These are phyloP conservation scores for Melanostigma gelatinosum DNA, from an alignment of 2,113 vertebrate species.

Conservation along the genomic window DNA sequence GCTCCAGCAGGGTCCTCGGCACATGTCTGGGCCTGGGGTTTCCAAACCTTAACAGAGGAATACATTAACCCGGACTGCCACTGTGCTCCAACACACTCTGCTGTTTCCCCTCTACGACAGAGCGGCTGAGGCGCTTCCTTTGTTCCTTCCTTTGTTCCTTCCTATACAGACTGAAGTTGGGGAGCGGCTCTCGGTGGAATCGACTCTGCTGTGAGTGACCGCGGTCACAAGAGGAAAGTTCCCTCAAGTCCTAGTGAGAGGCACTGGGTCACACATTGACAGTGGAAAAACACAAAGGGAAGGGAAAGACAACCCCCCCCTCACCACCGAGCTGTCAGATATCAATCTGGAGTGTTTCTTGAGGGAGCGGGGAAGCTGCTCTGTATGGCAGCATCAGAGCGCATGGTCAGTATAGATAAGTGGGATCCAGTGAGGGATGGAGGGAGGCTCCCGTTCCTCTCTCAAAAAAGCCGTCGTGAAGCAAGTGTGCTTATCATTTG, in stretches of 20 bases:
- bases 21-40: constrained; percentile 49
- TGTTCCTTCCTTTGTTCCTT: constrained; percentile 12
- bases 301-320: constrained; percentile 36
- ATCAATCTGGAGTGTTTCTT: constrained; percentile 73
- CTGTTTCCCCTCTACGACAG: constrained; percentile 33
- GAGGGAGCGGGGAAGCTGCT: constrained; percentile 60
- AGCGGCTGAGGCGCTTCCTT: constrained; percentile 29
- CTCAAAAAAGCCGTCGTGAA: background rate
- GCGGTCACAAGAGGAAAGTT: constrained; percentile 19
- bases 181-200: background rate
- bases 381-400: constrained; percentile 73
- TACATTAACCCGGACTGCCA: constrained; percentile 57
- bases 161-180: constrained; percentile 29
- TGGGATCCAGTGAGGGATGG: constrained; percentile 57
- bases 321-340: constrained; percentile 47
- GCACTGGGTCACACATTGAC: constrained; percentile 47
- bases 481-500: background rate
- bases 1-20: constrained; percentile 57
- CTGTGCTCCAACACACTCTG: constrained; percentile 19
- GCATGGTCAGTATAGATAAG: constrained; percentile 75
- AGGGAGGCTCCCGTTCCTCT: constrained; percentile 30
- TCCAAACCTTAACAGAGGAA: constrained; percentile 53
- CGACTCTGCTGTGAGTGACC: constrained; percentile 17
- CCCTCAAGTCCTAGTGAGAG: constrained; percentile 20
- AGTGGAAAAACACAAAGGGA: constrained; percentile 61